phyloP scores from a whole-genome alignment of 2,797 vertebrate species.

The Furcifer pardalis region DNA sequence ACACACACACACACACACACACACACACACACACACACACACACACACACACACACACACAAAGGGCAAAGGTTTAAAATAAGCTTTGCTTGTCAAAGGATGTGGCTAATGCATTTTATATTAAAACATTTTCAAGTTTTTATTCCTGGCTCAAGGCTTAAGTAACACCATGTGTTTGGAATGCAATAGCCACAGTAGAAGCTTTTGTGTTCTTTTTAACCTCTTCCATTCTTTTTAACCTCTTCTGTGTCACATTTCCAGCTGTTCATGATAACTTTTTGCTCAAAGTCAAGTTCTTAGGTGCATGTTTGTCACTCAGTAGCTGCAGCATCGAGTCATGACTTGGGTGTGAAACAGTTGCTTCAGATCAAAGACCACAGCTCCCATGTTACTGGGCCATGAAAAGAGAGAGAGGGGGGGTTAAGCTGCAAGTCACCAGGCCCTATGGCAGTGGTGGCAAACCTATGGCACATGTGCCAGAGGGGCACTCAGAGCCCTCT shows the following conservation, averaged over 20 bases:
- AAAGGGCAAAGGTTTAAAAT: conserved; percentile 30
- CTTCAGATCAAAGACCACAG: neutral
- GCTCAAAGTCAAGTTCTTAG: conserved; percentile 15
- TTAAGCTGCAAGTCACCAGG: neutral
- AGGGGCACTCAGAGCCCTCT: no score
- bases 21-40: no score
- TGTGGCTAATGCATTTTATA: conserved; percentile 36
- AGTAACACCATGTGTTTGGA: conserved; percentile 49
- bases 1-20: no score
- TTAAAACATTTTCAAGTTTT: neutral
- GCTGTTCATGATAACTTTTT: conserved; percentile 32
- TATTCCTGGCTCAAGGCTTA: conserved; percentile 46
- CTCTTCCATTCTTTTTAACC: conserved; percentile 23
- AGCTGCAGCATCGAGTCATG: neutral
- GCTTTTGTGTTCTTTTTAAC: conserved; percentile 25
- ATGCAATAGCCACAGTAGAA: conserved; percentile 36
- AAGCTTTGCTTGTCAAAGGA: conserved; percentile 53
- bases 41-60: no score
- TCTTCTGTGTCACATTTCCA: conserved; percentile 2
- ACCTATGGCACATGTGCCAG: no score
- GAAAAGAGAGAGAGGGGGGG: neutral
- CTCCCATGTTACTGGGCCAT: neutral
- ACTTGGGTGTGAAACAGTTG: neutral
- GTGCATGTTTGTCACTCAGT: neutral
- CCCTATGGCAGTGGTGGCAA: no score